These are phyloP conservation scores for Lycocorax pyrrhopterus DNA, from an alignment of 2,113 vertebrate genomes.

Conservation along the genomic window DNA sequence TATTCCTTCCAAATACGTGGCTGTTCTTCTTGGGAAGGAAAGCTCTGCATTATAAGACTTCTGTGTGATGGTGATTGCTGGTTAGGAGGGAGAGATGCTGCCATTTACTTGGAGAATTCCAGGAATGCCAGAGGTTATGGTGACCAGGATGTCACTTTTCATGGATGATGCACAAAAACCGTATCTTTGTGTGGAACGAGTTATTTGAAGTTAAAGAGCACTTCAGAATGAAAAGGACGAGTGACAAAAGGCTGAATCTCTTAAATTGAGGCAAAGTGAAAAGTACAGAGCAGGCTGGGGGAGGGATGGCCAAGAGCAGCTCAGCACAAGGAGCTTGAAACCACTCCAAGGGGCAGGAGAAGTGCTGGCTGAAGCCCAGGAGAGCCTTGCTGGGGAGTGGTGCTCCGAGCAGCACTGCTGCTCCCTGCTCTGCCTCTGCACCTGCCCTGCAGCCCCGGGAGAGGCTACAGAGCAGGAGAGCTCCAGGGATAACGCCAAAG, in stretches of 20 bases:
- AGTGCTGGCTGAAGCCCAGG: rapidly evolving
- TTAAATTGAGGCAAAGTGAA: not conserved
- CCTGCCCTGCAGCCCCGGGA: not conserved
- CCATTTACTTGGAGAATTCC: not conserved
- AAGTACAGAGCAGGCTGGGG: not conserved
- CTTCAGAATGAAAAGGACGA: not conserved
- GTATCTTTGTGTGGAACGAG: not conserved
- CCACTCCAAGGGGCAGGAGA: rapidly evolving
- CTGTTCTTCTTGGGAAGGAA: not conserved
- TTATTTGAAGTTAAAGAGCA: not conserved
- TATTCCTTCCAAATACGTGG: not conserved
- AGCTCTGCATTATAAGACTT: not conserved
- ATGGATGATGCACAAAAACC: not conserved
- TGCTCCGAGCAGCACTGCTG: rapidly evolving
- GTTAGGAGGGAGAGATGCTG: not conserved
- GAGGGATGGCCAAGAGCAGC: not conserved
- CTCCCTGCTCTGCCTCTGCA: not conserved
- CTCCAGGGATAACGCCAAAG: rapidly evolving
- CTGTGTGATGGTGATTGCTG: not conserved
- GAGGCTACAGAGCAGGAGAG: too few species aligned
- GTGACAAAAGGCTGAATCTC: not conserved
- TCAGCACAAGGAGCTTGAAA: not conserved
- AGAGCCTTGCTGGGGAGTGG: rapidly evolving
- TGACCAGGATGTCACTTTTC: not conserved
- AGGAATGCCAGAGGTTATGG: not conserved